Evolutionary conservation across 2,888 invertebrate genomes (phyloP).

Genomic region (Tinea pellionella): DNA sequence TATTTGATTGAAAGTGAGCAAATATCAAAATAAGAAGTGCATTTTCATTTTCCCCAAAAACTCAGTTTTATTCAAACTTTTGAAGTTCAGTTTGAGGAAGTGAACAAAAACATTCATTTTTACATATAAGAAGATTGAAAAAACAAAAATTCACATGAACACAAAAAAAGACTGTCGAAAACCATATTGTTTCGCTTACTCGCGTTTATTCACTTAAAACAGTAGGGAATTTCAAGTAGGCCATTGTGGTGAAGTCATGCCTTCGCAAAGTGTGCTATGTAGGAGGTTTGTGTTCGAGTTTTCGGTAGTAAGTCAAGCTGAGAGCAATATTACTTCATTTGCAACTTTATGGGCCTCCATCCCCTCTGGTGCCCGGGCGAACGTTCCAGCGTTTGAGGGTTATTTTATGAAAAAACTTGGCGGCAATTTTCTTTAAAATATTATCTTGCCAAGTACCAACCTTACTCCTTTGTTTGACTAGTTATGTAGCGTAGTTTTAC

Average conservation of each 20-base stretch:
- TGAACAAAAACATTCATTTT: neutral
- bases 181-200: conserved; percentile 1
- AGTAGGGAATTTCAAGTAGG: conserved; percentile 8
- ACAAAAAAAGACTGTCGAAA: neutral
- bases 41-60: too few species aligned
- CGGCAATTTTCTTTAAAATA: conserved; percentile 46
- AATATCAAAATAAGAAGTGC: too few species aligned
- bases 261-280: conserved; percentile 7
- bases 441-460: conserved; percentile 20
- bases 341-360: conserved; percentile 55
- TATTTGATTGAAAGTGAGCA: too few species aligned
- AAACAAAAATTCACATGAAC: neutral
- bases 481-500: neutral
- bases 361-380: conserved; percentile 30
- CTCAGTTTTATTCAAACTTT: too few species aligned
- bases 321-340: conserved; percentile 58
- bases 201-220: conserved; percentile 1
- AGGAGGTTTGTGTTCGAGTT: conserved; percentile 17
- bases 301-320: conserved; percentile 44
- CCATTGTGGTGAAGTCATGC: conserved; percentile 8
- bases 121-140: neutral
- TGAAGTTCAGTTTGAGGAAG: too few species aligned
- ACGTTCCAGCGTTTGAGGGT: conserved; percentile 27
- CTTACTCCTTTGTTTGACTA: conserved; percentile 14
- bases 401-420: conserved; percentile 46